Evolutionary conservation across 2,113 vertebrate genomes (phyloP), one percentile per base, ranked within the genome.

Genomic region (Tricholaema leucomelas): DNA sequence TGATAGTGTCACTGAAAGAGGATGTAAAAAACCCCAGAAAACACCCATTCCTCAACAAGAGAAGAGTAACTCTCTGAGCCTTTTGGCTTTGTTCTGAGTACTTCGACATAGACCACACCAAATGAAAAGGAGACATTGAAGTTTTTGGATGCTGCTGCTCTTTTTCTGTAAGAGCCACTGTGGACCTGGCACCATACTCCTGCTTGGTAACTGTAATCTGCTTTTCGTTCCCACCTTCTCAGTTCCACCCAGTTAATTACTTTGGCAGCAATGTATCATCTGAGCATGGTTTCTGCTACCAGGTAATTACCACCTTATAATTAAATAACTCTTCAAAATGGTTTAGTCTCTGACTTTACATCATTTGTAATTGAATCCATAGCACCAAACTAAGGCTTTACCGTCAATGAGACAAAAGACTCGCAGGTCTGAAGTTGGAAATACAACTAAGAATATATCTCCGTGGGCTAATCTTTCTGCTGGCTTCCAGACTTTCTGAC

Each of bases 221-320:
- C 8, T 54, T 86, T 86, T 30, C 14, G 11, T 55, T 92, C 59
- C 78, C 63, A 70, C 21, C 88, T 94, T 92, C 63, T 81, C 66
- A 73, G 19, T 90, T 94, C 63, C 33, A 76, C 31, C 28, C 38
- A 31, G 33, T 72, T 89, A 90, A 89, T 93, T 90, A 64, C 61
- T 73, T 71, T 81, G 63, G 42, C 71, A 79, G 69, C 35, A 88
- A 80, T 35, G 21, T 31, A 76, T 77, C 24, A 61, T 42, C 54
- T 36, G n/a, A 70, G 19, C 23, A 33, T 33, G 16, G 24, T 3
- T 55, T 71, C 58, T 77, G 40, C 40, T 77, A 81, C 24, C 27
- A 83, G 52, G 40, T 80, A 83, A 94, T 88, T 93, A 50, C 30
- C 35, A 81, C 60, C 38, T 92, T 91, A 60, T 71, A 91, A 88